Evolutionary conservation across 1,140 invertebrate species (phyloP).

Genomic region (Lamellibrachia luymesi): DNA sequence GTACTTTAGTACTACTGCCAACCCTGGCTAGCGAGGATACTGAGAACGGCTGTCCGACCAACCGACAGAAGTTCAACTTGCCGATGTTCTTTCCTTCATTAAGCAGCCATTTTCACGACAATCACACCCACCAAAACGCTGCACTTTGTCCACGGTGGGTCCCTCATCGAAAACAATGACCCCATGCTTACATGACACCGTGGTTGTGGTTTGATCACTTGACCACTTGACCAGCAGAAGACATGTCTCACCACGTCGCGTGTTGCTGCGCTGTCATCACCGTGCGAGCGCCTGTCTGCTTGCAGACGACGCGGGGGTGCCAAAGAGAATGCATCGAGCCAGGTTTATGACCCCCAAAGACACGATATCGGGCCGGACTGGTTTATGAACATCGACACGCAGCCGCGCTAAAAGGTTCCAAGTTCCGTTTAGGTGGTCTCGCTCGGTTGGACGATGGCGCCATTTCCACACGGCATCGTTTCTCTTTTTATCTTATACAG

Average conservation of each 20-base stretch:
- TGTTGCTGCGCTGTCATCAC: neutral
- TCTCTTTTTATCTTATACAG: neutral
- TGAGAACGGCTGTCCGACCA: neutral
- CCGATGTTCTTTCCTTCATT: too few species aligned
- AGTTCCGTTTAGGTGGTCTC: neutral
- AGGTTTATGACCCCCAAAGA: too few species aligned
- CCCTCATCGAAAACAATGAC: neutral
- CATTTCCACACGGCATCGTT: neutral
- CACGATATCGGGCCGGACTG: neutral
- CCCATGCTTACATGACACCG: neutral
- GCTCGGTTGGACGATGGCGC: neutral
- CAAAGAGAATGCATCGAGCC: neutral
- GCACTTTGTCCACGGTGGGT: neutral
- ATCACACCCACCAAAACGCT: neutral
- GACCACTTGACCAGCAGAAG: too few species aligned
- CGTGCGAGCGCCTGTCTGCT: too few species aligned
- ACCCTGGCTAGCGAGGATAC: neutral
- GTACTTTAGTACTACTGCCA: neutral
- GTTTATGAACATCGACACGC: neutral
- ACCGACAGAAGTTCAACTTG: neutral
- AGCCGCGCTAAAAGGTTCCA: neutral
- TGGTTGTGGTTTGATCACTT: neutral
- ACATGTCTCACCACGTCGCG: neutral
- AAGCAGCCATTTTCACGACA: neutral
- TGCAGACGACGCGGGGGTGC: neutral